Conservation (phyloP, 2,888 invertebrate species). For the Diogma glabrata region DNA sequence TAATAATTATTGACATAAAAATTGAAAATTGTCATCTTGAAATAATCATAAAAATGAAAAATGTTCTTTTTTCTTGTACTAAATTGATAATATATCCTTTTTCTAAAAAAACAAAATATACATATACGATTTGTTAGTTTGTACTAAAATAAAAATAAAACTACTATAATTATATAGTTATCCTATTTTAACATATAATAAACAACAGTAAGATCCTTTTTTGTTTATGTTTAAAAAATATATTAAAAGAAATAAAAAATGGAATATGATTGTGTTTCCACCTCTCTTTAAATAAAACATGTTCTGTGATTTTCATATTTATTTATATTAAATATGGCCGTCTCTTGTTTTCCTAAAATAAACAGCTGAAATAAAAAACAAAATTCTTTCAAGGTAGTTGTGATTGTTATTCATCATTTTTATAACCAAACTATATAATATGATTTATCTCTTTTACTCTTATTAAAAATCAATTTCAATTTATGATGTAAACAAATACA, state of each 20-base stretch:
- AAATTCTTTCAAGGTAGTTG: conserved; percentile 3
- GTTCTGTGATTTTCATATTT: too few relatives aligned
- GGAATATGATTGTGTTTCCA: too few relatives aligned
- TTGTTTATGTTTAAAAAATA: too few relatives aligned
- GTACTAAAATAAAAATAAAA: conserved; percentile 3
- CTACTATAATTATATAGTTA: not conserved
- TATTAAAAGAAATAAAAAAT: too few relatives aligned
- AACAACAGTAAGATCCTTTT: too few relatives aligned
- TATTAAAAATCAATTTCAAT: not conserved
- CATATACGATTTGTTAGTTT: too few relatives aligned
- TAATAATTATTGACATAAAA: too few relatives aligned
- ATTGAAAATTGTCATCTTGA: conserved; percentile 5
- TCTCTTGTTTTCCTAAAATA: conserved; percentile 4
- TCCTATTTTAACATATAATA: not conserved
- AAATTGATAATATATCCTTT: too few relatives aligned
- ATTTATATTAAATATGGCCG: conserved; percentile 10
- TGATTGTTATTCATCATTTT: too few relatives aligned
- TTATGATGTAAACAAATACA: not conserved
- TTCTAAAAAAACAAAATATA: not conserved
- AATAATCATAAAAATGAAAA: not conserved
- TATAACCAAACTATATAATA: not conserved
- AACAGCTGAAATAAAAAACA: not conserved
- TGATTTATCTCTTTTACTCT: conserved; percentile 8
- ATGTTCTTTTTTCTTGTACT: not conserved
- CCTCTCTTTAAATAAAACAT: too few relatives aligned